Conservation (phyloP, 2,113 vertebrate species). For the Ophthalmolycus amberensis region DNA sequence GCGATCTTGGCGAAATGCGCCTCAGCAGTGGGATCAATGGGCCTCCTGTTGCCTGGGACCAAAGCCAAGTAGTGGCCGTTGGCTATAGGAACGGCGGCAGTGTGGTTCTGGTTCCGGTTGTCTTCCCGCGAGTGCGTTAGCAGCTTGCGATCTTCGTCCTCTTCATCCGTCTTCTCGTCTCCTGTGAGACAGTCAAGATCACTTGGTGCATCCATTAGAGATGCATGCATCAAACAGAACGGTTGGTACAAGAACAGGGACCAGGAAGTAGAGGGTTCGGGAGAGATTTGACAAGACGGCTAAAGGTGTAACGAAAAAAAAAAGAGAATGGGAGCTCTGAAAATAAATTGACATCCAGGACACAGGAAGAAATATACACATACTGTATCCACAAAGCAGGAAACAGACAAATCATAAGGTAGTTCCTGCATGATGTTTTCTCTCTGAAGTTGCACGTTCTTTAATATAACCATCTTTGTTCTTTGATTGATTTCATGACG, state of each 20-base stretch:
- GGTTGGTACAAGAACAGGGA: conserved; percentile 48
- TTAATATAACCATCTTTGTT: background rate
- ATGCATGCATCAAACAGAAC: conserved; percentile 74
- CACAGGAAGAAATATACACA: conserved; percentile 12
- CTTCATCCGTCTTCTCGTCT: conserved; percentile 62
- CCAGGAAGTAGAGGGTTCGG: conserved; percentile 51
- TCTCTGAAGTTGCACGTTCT: conserved; percentile 37
- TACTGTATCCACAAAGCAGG: conserved; percentile 20
- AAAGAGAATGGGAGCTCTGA: conserved; percentile 24
- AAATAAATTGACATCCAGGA: conserved; percentile 49
- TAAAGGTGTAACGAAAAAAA: conserved; percentile 38
- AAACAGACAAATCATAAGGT: conserved; percentile 32
- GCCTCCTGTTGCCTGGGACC: conserved; percentile 76
- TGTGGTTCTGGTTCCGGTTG: conserved; percentile 74
- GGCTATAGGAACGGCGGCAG: conserved; percentile 39
- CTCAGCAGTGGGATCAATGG: conserved; percentile 58
- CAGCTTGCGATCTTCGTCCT: conserved; percentile 34
- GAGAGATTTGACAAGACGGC: conserved; percentile 51
- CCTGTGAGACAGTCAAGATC: conserved; percentile 84
- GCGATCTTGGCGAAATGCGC: conserved; percentile 57
- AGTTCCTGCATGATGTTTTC: conserved; percentile 35
- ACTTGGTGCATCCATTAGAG: conserved; percentile 77
- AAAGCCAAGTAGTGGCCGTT: conserved; percentile 77
- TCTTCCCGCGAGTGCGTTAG: conserved; percentile 58
- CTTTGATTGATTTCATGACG: background rate